Conservation (phyloP, 2,888 invertebrate genomes). For the Parascotia fuliginaria region DNA sequence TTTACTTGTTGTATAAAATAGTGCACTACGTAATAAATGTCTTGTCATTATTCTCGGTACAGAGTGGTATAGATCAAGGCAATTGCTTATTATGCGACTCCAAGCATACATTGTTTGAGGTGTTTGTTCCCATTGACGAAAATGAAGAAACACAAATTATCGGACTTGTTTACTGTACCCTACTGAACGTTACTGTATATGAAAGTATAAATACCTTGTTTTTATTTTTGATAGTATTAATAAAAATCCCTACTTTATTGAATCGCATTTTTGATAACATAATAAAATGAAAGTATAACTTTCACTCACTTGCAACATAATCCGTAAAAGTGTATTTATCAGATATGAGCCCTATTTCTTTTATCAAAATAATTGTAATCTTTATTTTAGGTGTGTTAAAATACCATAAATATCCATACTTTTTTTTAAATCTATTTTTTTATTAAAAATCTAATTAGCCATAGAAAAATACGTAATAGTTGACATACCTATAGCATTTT, state of each 20-base stretch:
- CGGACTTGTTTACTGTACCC: too few species aligned
- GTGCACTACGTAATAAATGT: slow-evolving; percentile 18
- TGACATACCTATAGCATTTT: too few species aligned
- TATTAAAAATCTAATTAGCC: too few species aligned
- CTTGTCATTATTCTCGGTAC: slow-evolving; percentile 44
- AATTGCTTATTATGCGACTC: slow-evolving; percentile 37
- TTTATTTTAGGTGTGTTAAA: too few species aligned
- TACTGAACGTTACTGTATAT: too few species aligned
- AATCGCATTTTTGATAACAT: not conserved
- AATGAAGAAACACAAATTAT: slow-evolving; percentile 3
- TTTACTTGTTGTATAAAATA: slow-evolving; percentile 15
- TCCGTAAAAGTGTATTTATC: not conserved
- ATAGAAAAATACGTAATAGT: too few species aligned
- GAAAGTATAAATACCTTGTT: too few species aligned
- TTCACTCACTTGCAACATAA: not conserved
- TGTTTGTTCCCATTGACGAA: slow-evolving; percentile 35
- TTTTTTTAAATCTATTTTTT: too few species aligned
- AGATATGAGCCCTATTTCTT: not conserved
- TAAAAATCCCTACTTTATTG: not conserved
- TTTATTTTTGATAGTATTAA: not conserved
- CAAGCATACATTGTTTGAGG: slow-evolving; percentile 25
- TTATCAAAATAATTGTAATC: too few species aligned
- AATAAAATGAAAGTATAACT: not conserved
- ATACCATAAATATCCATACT: too few species aligned
- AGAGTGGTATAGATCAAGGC: slow-evolving; percentile 64